Conservation (phyloP, 2,113 vertebrate genomes). For the Cynocephalus volans region DNA sequence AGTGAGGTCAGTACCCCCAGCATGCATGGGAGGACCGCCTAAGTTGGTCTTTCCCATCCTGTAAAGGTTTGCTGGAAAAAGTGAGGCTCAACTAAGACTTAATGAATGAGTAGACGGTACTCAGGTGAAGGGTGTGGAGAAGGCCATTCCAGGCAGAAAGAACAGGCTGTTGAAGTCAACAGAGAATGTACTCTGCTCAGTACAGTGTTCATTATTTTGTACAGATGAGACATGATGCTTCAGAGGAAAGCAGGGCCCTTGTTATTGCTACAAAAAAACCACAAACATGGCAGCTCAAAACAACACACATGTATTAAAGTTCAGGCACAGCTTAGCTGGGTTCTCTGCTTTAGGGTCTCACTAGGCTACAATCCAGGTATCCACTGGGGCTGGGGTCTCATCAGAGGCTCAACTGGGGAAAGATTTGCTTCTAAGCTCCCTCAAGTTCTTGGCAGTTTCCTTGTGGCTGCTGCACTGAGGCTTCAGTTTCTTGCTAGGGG, state of each 20-base stretch:
- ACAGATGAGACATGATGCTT: neutral
- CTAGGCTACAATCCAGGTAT: neutral
- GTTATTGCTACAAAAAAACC: neutral
- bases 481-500: neutral
- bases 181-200: neutral
- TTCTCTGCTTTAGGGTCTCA: neutral
- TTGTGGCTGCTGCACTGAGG: neutral
- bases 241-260: neutral
- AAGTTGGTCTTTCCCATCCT: neutral
- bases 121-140: neutral
- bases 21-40: neutral
- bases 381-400: neutral
- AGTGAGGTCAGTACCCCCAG: neutral
- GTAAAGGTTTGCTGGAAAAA: conserved; percentile 2
- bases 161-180: neutral
- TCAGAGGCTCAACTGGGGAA: neutral
- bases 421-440: too few species aligned
- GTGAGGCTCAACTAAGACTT: neutral
- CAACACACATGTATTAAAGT: neutral
- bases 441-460: neutral
- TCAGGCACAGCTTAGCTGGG: neutral
- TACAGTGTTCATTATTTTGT: neutral
- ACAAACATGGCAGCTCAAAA: neutral
- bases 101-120: neutral
- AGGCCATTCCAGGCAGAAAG: neutral